phyloP scores from a whole-genome alignment of 2,113 vertebrate genomes.

The Phyllostomus hastatus region DNA sequence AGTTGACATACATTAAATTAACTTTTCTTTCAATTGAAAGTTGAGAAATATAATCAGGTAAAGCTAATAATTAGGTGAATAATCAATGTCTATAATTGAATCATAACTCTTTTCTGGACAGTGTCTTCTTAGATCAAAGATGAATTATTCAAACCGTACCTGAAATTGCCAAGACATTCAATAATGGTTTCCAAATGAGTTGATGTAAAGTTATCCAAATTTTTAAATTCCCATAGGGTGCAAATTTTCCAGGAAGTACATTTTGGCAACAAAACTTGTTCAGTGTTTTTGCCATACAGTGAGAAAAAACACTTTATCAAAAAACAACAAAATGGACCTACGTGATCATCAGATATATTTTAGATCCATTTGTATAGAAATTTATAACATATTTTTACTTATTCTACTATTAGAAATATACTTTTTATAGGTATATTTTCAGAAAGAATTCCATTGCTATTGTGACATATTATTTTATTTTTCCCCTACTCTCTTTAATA shows the following conservation, averaged over 20 bases:
- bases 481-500: background rate
- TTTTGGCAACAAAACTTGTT: background rate
- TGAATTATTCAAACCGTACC: background rate
- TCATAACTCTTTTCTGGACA: background rate
- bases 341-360: background rate
- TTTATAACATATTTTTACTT: background rate
- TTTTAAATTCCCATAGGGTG: background rate
- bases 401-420: background rate
- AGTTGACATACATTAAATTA: background rate
- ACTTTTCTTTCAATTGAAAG: background rate
- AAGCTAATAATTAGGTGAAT: conserved; percentile 15
- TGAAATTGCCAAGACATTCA: background rate
- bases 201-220: background rate
- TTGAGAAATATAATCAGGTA: background rate
- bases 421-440: background rate
- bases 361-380: background rate
- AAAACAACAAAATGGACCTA: background rate
- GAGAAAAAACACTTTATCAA: background rate
- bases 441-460: background rate
- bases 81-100: background rate
- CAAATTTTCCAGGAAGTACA: conserved; percentile 20
- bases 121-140: background rate
- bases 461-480: background rate
- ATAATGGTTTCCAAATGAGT: background rate
- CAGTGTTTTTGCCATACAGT: background rate